Base-by-base conservation (phyloP, 2,888 invertebrate genomes). In the Pimpla rufipes region DNA sequence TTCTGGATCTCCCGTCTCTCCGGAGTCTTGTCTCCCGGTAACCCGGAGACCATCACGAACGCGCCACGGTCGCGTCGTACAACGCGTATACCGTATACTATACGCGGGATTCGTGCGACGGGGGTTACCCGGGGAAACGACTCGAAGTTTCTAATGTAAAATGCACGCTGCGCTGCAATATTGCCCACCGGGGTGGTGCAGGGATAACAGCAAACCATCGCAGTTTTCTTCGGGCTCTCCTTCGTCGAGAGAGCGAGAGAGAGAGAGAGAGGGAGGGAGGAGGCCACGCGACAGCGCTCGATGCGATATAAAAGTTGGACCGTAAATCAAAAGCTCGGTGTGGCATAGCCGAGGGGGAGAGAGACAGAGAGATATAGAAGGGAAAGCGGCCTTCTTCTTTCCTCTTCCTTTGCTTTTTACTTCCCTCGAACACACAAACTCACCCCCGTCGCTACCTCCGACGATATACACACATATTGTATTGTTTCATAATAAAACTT, bases 401-500 rank as follows among this genome's bases (percentile, higher is more conserved):
- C 42, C 42, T 47, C 37, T 18, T 45, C 40, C 40, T 7, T 45
- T 66, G 42, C 68, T 68, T 68, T 68, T 37, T 47, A 66, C 29
- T 29, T 29, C 73, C 57, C 1, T 45, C 66, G 73, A 59, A 50
- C 59, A 62, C 73, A 40, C 59, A 35, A 78, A 64, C 73, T 45
- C 59, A 29, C 66, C 35, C 57, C n/a, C 68, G 67, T 74, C 13
- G 59, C 45, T 50, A 73, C 80, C 77, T 77, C 70, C 67, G 64
- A 75, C 71, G 87, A 88, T 88, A 88, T 86, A 88, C 78, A 77
- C 88, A 89, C 90, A 90, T 92, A 90, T 92, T 92, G 91, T 91
- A 92, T 92, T 92, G 91, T 92, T 91, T 91, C 90, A 90, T 91
- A 92, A 92, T 92, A 92, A 92, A 92, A 93, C 89, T 92, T 92